phyloP scores from a whole-genome alignment of 2,797 vertebrate genomes.

The Octomys mimax region DNA sequence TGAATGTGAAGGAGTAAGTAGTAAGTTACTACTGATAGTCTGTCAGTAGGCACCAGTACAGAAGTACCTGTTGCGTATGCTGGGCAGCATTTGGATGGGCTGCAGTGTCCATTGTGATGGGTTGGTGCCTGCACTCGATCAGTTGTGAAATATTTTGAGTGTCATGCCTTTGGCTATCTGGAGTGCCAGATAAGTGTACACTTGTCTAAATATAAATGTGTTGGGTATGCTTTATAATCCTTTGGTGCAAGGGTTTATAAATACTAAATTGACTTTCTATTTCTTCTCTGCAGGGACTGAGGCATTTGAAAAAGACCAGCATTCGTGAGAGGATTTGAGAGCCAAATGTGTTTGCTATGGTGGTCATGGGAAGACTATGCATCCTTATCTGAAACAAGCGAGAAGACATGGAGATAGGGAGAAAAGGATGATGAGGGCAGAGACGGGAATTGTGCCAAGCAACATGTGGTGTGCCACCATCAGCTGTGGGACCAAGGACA shows the following conservation, averaged over 20 bases:
- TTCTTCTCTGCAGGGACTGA: not conserved
- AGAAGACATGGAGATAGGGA: not conserved
- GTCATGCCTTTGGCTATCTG: not conserved
- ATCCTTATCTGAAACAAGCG: not conserved
- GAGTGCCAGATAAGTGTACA: constrained; percentile 6
- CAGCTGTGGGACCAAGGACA: not conserved
- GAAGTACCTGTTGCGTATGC: not conserved
- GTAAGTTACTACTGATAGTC: not conserved
- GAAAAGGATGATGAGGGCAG: not conserved
- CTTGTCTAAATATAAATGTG: not conserved
- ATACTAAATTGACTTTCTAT: not conserved
- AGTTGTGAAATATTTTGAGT: constrained; percentile 12
- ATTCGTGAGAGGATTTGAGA: not conserved
- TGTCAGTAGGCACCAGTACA: not conserved
- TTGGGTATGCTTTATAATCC: not conserved
- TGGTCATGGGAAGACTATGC: not conserved
- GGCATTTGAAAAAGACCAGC: not conserved
- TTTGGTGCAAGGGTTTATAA: not conserved
- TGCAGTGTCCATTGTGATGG: not conserved
- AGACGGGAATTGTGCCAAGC: not conserved
- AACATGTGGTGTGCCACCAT: not conserved
- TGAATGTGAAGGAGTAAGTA: not conserved
- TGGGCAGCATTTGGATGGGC: not conserved
- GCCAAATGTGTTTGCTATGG: not conserved
- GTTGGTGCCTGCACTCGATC: not conserved